Percentiles rank a stretch among this genome's conserved stretches.
These are phyloP conservation scores for Seira sanloemensis DNA, from an alignment of 2,888 invertebrate species.

Conservation along the genomic window DNA sequence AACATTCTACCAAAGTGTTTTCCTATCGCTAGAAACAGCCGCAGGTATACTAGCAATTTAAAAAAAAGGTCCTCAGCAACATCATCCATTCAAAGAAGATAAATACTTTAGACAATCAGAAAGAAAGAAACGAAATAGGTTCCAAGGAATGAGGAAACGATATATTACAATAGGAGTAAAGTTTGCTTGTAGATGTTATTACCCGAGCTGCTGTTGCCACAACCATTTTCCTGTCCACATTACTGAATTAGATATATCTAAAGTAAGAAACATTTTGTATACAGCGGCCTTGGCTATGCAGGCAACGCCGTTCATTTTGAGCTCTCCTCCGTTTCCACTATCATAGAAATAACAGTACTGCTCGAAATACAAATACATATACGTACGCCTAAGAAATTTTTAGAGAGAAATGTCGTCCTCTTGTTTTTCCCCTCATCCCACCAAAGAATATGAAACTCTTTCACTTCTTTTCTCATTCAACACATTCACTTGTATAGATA, in stretches of 20 bases:
- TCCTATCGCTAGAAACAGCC: slow-evolving; percentile 27
- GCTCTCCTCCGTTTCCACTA: slow-evolving; percentile 50
- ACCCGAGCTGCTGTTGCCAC: slow-evolving; percentile 59
- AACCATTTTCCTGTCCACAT: slow-evolving; percentile 47
- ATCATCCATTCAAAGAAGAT: slow-evolving; percentile 60
- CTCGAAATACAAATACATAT: too few species aligned
- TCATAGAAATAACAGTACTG: slow-evolving; percentile 26
- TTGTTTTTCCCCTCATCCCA: neutral
- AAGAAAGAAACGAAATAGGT: slow-evolving; percentile 22
- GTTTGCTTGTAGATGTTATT: slow-evolving; percentile 41
- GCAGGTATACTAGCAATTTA: slow-evolving; percentile 62
- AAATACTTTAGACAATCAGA: slow-evolving; percentile 46
- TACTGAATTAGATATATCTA: slow-evolving; percentile 10
- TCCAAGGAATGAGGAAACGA: too few species aligned
- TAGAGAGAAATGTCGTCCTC: neutral
- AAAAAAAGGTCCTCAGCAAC: slow-evolving; percentile 47
- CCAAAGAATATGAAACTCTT: slow-evolving; percentile 29
- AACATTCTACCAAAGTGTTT: too few species aligned
- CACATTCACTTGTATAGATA: slow-evolving; percentile 49
- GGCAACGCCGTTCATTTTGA: slow-evolving; percentile 34
- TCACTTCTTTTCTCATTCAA: slow-evolving; percentile 7
- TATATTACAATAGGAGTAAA: slow-evolving; percentile 46
- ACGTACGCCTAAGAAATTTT: neutral
- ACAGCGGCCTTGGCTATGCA: slow-evolving; percentile 12
- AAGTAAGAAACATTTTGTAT: slow-evolving; percentile 6